A percentile compares a stretch with the other conserved stretches of the same genome.
Conservation (phyloP, 2,113 vertebrate genomes). For the Sigmodon hispidus region DNA sequence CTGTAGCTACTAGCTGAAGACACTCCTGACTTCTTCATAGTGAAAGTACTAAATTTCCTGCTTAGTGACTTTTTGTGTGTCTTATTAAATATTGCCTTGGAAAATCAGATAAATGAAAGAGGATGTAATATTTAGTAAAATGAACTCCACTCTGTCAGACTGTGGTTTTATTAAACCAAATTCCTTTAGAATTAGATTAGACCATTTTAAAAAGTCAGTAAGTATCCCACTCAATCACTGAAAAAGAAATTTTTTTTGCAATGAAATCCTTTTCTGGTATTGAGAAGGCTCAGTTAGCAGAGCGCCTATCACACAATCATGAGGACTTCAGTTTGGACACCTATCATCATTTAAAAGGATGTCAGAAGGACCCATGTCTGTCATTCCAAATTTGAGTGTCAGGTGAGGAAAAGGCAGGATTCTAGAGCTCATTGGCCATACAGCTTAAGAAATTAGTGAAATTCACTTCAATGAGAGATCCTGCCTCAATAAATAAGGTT, state of each 20-base stretch:
- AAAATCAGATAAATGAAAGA: neutral
- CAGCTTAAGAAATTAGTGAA: neutral
- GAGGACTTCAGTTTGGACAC: neutral
- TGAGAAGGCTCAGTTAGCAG: neutral
- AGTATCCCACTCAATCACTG: neutral
- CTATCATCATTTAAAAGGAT: neutral
- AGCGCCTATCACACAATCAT: no score
- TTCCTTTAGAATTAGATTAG: slow-evolving; percentile 1
- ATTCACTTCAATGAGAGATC: no score
- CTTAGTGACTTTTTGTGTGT: neutral
- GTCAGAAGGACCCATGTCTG: neutral
- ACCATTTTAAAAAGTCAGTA: slow-evolving; percentile 16
- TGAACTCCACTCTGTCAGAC: neutral
- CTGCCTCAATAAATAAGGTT: neutral
- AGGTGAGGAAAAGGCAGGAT: neutral
- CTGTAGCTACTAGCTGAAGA: neutral
- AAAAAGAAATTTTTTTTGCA: neutral
- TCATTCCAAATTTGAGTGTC: neutral
- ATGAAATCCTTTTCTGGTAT: neutral
- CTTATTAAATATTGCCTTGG: neutral
- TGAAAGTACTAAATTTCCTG: neutral
- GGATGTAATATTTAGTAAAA: neutral
- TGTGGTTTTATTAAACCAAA: slow-evolving; percentile 28
- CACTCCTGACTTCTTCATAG: neutral
- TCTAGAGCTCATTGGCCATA: neutral